Percentiles rank a stretch among this genome's conserved stretches.
These are phyloP conservation scores for Abscondita cerata DNA, from an alignment of 2,888 invertebrate genomes.

Conservation along the genomic window DNA sequence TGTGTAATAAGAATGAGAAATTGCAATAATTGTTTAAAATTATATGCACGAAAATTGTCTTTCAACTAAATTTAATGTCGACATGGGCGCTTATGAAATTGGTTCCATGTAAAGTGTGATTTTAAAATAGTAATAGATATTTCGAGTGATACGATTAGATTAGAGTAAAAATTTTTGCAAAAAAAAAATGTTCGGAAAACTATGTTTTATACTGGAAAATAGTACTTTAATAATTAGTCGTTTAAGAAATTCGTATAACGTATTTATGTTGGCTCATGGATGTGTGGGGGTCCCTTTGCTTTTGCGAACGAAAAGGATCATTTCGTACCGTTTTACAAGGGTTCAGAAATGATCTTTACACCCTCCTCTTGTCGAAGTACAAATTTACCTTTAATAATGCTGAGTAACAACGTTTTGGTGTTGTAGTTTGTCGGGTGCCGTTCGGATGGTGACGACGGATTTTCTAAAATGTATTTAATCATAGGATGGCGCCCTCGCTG, in stretches of 20 bases:
- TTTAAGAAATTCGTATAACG: constrained; percentile 35
- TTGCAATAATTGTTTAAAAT: constrained; percentile 3
- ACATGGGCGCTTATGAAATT: constrained; percentile 24
- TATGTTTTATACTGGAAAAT: constrained; percentile 32
- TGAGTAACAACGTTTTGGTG: constrained; percentile 55
- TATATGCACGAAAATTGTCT: constrained; percentile 7
- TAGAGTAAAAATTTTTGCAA: constrained; percentile 34
- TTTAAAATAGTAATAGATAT: constrained; percentile 41
- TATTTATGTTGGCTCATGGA: constrained; percentile 50
- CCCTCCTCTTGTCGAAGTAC: constrained; percentile 57
- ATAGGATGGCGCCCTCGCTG: constrained; percentile 56
- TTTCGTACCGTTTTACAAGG: constrained; percentile 18
- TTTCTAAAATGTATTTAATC: constrained; percentile 37
- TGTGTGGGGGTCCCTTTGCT: constrained; percentile 53
- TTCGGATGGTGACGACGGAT: constrained; percentile 29
- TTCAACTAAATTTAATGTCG: constrained; percentile 1
- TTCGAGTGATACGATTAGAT: constrained; percentile 37
- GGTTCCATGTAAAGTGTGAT: constrained; percentile 40
- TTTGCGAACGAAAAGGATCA: constrained; percentile 49
- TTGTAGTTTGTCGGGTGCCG: constrained; percentile 49
- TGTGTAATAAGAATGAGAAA: neutral
- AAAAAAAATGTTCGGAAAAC: constrained; percentile 29
- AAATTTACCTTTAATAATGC: constrained; percentile 51
- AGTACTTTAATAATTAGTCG: constrained; percentile 30
- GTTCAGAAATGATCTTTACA: constrained; percentile 28